A percentile compares a stretch with the other conserved stretches of the same genome.
Evolutionary conservation across 2,888 invertebrate genomes (phyloP).

Genomic region (Mimas tiliae): DNA sequence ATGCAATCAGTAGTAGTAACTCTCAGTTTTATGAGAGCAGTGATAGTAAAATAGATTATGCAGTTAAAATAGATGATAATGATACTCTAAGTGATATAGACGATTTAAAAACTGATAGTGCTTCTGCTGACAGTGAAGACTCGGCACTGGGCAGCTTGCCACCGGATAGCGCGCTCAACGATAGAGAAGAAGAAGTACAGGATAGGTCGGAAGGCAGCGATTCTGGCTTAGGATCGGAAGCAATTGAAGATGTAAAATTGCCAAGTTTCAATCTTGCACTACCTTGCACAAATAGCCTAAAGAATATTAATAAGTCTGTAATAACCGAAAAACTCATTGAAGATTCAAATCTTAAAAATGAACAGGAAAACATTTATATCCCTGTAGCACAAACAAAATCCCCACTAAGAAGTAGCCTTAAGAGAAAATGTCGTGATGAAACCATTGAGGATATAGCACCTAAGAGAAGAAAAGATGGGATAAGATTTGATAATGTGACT

Average conservation of each 20-base stretch:
- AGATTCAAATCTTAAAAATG: slow-evolving; percentile 40
- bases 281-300: slow-evolving; percentile 60
- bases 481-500: slow-evolving; percentile 95
- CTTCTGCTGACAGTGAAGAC: slow-evolving; percentile 85
- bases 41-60: slow-evolving; percentile 80
- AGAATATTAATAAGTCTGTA: slow-evolving; percentile 38
- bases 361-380: slow-evolving; percentile 43
- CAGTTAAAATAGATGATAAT: slow-evolving; percentile 79
- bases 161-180: slow-evolving; percentile 70
- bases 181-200: slow-evolving; percentile 85
- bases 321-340: slow-evolving; percentile 42
- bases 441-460: slow-evolving; percentile 72
- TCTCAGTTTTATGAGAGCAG: slow-evolving; percentile 83
- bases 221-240: slow-evolving; percentile 92
- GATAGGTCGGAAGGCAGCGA: slow-evolving; percentile 93
- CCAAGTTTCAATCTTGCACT: slow-evolving; percentile 65
- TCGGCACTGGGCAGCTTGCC: slow-evolving; percentile 86
- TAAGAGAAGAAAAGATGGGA: slow-evolving; percentile 90
- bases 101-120: slow-evolving; percentile 80
- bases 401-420: slow-evolving; percentile 86
- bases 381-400: slow-evolving; percentile 46
- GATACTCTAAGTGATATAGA: slow-evolving; percentile 82
- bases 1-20: slow-evolving; percentile 65
- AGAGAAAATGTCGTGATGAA: slow-evolving; percentile 83
- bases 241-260: slow-evolving; percentile 84